Evolutionary conservation across 2,888 invertebrate species (phyloP).

Genomic region (Nephrotoma appendiculata): DNA sequence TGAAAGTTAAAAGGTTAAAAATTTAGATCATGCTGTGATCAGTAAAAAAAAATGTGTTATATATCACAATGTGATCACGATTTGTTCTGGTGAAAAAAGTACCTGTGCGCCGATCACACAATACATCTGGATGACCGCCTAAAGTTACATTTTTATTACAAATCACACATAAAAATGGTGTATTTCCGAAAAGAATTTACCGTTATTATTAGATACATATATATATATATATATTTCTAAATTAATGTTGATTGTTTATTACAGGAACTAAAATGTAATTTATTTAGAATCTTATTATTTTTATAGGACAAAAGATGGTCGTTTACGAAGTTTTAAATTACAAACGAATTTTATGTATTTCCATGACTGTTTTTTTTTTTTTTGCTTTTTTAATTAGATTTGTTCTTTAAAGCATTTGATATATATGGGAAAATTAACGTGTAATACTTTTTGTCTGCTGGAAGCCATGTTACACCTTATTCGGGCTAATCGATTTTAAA

Average conservation of each 20-base stretch:
- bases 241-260: neutral
- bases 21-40: neutral
- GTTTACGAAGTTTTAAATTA: neutral
- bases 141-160: neutral
- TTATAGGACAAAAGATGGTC: neutral
- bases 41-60: neutral
- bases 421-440: no score
- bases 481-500: no score
- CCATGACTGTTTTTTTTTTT: no score
- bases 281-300: neutral
- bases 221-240: neutral
- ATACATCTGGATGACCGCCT: neutral
- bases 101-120: neutral
- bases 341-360: no score
- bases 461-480: no score
- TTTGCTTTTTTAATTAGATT: no score
- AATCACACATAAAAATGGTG: neutral
- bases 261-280: neutral
- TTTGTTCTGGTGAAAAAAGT: neutral
- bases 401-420: no score
- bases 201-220: neutral
- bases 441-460: no score
- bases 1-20: neutral
- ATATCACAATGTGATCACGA: neutral
- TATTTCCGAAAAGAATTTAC: neutral